Evolutionary conservation across 2,888 invertebrate genomes (phyloP), one percentile per base, ranked within the genome.

Genomic region (Eristalis tenax): DNA sequence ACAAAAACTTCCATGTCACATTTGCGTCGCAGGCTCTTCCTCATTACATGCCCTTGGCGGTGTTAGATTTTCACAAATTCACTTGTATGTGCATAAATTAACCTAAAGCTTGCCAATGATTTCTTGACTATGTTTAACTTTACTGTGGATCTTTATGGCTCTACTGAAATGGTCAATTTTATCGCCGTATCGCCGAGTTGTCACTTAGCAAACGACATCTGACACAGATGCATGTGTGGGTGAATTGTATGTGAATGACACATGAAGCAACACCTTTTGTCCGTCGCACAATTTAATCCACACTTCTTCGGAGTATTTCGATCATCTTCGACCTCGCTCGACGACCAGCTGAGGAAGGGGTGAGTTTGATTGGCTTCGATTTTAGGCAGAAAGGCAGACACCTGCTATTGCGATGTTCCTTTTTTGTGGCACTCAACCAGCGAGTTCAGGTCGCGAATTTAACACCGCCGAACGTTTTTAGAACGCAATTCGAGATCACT

Each of bases 401-500:
- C 38, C 38, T 4, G 43, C 43, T 0, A 43, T 0, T 6, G 4
- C n/a, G n/a, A 43, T n/a, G 8, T 6, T n/a, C 18, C 8, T 1
- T 50, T 5, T n/a, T n/a, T n/a, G 18, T 18, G 3, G 15, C n/a
- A n/a, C 50, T 18, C 18, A 50, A 18, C 38, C 38, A 18, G 1
- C 50, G n/a, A 32, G 32, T 4, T 2, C 8, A 57, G 18, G 28
- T 59, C 26, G 3, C 59, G 23, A 18, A 18, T 5, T 56, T 18
- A 56, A 56, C 26, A 15, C 26, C 23, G 13, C 4, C 11, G 26
- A 59, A 23, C 13, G 5, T 18, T 13, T n/a, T n/a, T 22, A 68
- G 28, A 75, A 63, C 63, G 50, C 66, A 63, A 66, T 23, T 26
- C 18, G 13, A 15, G 70, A 70, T 35, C 26, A 63, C 61, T 63